A percentile compares a stretch with the other conserved stretches of the same genome.
Evolutionary conservation across 2,113 vertebrate species (phyloP).

Genomic region (Peucedramus taeniatus): DNA sequence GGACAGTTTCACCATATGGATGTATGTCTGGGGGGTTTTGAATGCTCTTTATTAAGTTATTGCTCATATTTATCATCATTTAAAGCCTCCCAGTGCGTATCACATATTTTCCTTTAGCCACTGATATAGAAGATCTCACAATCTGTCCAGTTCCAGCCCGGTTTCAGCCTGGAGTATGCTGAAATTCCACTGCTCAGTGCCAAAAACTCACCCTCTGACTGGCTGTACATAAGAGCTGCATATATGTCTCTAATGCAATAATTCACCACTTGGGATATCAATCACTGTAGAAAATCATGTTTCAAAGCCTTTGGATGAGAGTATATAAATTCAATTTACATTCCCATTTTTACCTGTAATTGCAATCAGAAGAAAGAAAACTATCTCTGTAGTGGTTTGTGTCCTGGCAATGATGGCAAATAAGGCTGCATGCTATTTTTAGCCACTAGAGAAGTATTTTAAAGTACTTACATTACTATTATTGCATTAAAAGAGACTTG

Average conservation of each 20-base stretch:
- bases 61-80: not conserved
- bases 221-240: not conserved
- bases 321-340: not conserved
- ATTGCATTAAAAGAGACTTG: not conserved
- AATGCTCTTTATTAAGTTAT: not conserved
- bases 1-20: not conserved
- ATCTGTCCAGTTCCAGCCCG: not conserved
- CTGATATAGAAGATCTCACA: not conserved
- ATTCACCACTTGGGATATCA: not conserved
- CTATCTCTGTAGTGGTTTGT: not conserved
- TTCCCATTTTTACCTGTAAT: not conserved
- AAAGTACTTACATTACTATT: not conserved
- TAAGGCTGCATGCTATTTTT: not conserved
- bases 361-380: not conserved
- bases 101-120: not conserved
- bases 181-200: not conserved
- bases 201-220: not conserved
- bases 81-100: not conserved
- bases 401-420: not conserved
- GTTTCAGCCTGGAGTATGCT: not conserved
- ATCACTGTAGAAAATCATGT: not conserved
- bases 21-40: accelerated
- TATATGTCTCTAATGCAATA: not conserved
- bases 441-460: not conserved
- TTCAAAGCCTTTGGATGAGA: not conserved